phyloP scores from a whole-genome alignment of 2,797 vertebrate species.

The Psittacula echo region DNA sequence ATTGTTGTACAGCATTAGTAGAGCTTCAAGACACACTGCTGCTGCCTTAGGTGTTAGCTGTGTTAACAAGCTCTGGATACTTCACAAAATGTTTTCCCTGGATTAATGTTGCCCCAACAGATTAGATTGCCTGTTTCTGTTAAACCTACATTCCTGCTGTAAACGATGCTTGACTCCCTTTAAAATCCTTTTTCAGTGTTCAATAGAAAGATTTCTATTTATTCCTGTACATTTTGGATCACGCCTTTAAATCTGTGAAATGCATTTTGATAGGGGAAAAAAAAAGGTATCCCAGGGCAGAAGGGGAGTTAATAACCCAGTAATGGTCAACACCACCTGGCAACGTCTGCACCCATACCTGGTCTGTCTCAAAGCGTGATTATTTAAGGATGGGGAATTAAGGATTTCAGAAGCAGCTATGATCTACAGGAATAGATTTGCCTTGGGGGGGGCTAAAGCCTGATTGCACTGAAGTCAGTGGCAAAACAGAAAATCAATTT shows the following conservation, averaged over 20 bases:
- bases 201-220: background rate
- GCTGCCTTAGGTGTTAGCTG: slow-evolving; percentile 35
- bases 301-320: background rate
- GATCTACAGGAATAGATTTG: background rate
- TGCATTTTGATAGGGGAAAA: background rate
- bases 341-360: background rate
- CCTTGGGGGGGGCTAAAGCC: background rate
- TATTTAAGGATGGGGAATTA: slow-evolving; percentile 1
- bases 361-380: background rate
- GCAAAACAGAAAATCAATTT: slow-evolving; percentile 50
- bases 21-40: slow-evolving; percentile 38
- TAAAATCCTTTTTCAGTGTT: background rate
- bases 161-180: background rate
- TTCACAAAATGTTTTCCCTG: slow-evolving; percentile 14
- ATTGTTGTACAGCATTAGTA: slow-evolving; percentile 55
- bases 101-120: slow-evolving; percentile 31
- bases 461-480: background rate
- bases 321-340: background rate
- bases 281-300: background rate
- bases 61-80: slow-evolving; percentile 37
- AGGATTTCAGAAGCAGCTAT: background rate
- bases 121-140: slow-evolving; percentile 2
- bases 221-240: background rate
- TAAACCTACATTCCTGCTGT: background rate
- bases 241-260: background rate